Percentiles rank a stretch among this genome's conserved stretches.
Conservation (phyloP, 2,888 invertebrate species). For the Omphaloscelis lunosa region DNA sequence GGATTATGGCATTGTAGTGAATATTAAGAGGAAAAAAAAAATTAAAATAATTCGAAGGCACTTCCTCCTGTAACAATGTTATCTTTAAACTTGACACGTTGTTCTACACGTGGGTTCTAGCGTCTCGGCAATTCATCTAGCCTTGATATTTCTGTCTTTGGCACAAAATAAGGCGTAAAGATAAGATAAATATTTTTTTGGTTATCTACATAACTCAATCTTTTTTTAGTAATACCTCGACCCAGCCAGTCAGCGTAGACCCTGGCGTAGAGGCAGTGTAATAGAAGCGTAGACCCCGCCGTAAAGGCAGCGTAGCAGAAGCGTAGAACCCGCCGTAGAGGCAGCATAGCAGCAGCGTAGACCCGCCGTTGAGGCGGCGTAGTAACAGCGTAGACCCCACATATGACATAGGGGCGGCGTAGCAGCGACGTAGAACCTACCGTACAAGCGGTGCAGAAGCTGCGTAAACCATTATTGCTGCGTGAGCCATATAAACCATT, state of each 20-base stretch:
- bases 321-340: background rate
- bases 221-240: background rate
- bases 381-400: too few relatives aligned
- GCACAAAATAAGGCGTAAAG: constrained; percentile 27
- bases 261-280: background rate
- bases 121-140: constrained; percentile 9
- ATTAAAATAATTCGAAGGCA: background rate
- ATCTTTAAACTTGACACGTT: constrained; percentile 28
- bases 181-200: constrained; percentile 29
- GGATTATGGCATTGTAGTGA: background rate
- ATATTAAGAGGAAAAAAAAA: background rate
- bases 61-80: constrained; percentile 8
- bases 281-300: background rate
- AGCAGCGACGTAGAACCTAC: too few relatives aligned
- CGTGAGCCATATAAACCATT: too few relatives aligned
- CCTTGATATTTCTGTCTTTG: constrained; percentile 47
- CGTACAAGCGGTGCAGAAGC: too few relatives aligned
- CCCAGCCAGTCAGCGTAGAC: background rate
- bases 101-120: constrained; percentile 16
- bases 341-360: background rate
- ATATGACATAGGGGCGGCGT: too few relatives aligned
- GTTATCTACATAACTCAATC: background rate
- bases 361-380: too few relatives aligned
- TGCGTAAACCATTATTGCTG: too few relatives aligned
- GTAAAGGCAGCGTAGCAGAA: background rate